Evolutionary conservation across 2,797 vertebrate species (phyloP), one percentile per base, ranked within the genome.

Genomic region (Argentina silus): DNA sequence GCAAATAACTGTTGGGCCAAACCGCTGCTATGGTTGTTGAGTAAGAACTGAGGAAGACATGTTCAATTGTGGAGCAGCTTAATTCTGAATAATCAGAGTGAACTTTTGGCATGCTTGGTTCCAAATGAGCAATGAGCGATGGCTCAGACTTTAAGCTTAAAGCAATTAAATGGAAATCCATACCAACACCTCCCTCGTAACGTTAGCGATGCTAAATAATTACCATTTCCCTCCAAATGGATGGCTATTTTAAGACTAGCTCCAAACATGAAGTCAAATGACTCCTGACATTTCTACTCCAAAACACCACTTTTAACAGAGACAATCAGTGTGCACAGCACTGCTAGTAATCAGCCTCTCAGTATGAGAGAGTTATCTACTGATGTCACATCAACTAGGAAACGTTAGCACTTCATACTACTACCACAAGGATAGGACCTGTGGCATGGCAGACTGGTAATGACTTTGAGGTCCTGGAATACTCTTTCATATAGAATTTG

Each of bases 401-500:
- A 51, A 17, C 60, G 45, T 42, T 36, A 27, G 19, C 4, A 53
- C 3, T 51, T 75, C 43, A 44, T 65, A 65, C 74, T 53, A 45
- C 17, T 6, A 60, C 53, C 72, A 59, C 72, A 71, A 83, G 81
- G 81, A 78, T 67, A 50, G 44, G 78, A 68, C 81, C 79, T 78
- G 68, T 67, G 61, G 62, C 45, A 62, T 75, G 74, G 80, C 76
- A 76, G 73, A 64, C 80, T 78, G 81, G 76, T 87, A 84, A 88
- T 84, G 80, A 81, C 80, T 87, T 80, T 42, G 81, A 76, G 81
- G 74, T 72, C 70, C 53, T 69, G 79, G 66, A 75, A 69, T 81
- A 72, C 75, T 66, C 75, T 81, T 82, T 81, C 78, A 81, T 84
- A 86, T 81, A 73, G 80, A 76, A 84, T 86, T 69, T 83, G 74